Evolutionary conservation across 2,113 vertebrate genomes (phyloP).

Genomic region (Elephas maximus): DNA sequence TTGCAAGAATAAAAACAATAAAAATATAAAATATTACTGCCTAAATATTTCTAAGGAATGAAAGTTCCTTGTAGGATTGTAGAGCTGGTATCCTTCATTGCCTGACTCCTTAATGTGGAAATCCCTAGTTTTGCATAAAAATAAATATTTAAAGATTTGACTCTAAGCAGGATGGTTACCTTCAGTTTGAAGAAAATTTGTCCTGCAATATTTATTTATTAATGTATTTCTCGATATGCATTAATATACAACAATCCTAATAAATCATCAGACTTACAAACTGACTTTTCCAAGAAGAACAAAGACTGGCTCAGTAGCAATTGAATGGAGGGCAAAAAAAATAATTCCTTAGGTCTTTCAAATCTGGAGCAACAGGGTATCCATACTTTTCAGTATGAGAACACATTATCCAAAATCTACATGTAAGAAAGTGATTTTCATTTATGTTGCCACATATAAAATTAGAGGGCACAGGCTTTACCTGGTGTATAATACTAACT

Average conservation of each 20-base stretch:
- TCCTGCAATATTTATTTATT: background rate
- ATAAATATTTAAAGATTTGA: background rate
- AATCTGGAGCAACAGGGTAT: background rate
- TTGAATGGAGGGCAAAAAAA: background rate
- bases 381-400: background rate
- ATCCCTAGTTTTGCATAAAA: background rate
- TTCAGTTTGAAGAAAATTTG: background rate
- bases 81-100: background rate
- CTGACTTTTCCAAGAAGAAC: background rate
- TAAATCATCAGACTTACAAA: background rate
- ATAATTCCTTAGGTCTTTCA: background rate
- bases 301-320: background rate
- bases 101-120: too few species aligned
- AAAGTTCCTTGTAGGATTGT: too few species aligned
- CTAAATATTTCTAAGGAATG: background rate
- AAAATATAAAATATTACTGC: background rate
- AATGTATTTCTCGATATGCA: background rate
- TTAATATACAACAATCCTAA: background rate
- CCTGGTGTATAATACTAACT: background rate
- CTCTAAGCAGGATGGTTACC: background rate
- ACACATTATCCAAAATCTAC: background rate
- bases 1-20: too few species aligned
- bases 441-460: background rate
- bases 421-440: background rate
- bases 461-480: background rate